Evolutionary conservation across 2,888 invertebrate genomes (phyloP).

Genomic region (Cetonia aurata): DNA sequence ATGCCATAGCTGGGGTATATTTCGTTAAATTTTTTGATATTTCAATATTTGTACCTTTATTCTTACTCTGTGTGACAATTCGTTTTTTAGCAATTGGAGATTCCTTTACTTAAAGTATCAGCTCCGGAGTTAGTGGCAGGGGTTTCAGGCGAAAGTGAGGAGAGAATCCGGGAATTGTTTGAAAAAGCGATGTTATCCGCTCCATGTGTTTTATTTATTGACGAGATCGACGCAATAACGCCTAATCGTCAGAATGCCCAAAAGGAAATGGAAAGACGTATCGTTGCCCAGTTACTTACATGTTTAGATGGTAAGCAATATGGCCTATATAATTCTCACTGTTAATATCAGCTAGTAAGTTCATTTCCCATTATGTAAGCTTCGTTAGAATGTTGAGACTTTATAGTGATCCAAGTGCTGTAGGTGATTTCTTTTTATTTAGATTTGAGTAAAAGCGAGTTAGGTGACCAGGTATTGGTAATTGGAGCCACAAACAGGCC

Average conservation of each 20-base stretch:
- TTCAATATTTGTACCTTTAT: background rate
- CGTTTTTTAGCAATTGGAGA: constrained; percentile 77
- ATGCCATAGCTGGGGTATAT: constrained; percentile 83
- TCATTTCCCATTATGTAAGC: background rate
- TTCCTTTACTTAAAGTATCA: constrained; percentile 88
- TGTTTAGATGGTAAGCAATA: constrained; percentile 82
- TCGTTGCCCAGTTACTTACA: constrained; percentile 92
- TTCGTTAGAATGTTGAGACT: background rate
- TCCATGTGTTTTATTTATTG: constrained; percentile 92
- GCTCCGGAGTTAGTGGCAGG: constrained; percentile 95
- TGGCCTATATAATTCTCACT: background rate
- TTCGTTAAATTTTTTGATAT: constrained; percentile 7
- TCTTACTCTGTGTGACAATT: background rate
- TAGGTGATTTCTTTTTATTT: background rate
- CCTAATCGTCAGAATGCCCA: constrained; percentile 90
- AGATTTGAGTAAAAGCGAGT: constrained; percentile 69
- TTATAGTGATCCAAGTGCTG: background rate
- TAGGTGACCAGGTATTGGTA: constrained; percentile 79
- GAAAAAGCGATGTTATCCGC: constrained; percentile 81
- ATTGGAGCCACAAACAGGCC: constrained; percentile 97
- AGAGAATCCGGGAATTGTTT: constrained; percentile 91
- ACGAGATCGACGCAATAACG: constrained; percentile 97
- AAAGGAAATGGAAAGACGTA: constrained; percentile 95
- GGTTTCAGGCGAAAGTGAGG: constrained; percentile 96
- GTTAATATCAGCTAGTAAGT: background rate